These are phyloP conservation scores for Trissolcus brochymenae DNA, from an alignment of 2,888 invertebrate species.

Conservation along the genomic window DNA sequence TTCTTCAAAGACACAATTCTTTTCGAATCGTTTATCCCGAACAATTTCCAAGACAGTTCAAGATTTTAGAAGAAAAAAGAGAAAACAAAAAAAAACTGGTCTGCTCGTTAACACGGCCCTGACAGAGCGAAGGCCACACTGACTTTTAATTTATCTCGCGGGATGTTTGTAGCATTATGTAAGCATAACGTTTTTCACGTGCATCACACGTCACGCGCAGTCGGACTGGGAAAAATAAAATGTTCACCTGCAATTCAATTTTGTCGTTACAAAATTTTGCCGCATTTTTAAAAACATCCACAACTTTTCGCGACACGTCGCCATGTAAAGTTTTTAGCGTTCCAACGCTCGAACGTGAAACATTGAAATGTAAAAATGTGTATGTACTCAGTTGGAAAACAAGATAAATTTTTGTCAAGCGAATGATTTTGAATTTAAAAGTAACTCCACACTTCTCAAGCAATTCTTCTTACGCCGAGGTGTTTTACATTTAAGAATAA, in stretches of 20 bases:
- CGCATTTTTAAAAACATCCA: neutral
- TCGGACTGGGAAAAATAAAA: conserved; percentile 35
- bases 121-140: conserved; percentile 51
- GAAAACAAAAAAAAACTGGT: conserved; percentile 2
- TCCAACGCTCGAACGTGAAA: no score
- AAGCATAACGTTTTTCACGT: conserved; percentile 51
- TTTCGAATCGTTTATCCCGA: no score
- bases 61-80: neutral
- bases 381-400: neutral
- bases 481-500: conserved; percentile 49
- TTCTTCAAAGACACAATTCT: no score
- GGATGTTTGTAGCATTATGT: conserved; percentile 51
- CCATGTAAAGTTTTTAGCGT: no score
- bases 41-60: no score
- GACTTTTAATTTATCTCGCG: conserved; percentile 56
- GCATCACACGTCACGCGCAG: conserved; percentile 29
- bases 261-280: conserved; percentile 33
- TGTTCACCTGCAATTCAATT: conserved; percentile 26
- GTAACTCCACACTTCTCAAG: conserved; percentile 10
- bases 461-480: conserved; percentile 4
- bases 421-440: conserved; percentile 16
- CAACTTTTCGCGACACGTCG: no score
- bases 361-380: neutral
- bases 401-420: neutral
- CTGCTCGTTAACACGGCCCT: conserved; percentile 32